Evolutionary conservation across 2,888 invertebrate genomes (phyloP).

Genomic region (Tenthredo notha): DNA sequence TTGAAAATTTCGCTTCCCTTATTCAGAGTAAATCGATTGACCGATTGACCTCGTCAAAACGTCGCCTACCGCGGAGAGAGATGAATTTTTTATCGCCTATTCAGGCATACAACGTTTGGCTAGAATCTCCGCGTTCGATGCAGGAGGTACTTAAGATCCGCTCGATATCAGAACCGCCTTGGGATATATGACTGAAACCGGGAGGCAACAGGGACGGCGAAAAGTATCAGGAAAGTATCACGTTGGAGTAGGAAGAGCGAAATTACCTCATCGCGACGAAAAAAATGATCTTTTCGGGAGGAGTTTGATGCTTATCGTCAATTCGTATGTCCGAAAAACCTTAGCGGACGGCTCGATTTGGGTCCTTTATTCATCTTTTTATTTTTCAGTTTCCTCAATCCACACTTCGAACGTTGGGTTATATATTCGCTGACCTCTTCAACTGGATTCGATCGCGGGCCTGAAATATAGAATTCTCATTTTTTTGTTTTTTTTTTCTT

Average conservation of each 20-base stretch:
- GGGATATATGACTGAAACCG: slow-evolving; percentile 18
- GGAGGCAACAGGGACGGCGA: slow-evolving; percentile 20
- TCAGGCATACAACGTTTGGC: slow-evolving; percentile 1
- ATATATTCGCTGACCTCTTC: not conserved
- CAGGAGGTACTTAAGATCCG: slow-evolving; percentile 49
- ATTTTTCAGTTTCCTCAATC: not conserved
- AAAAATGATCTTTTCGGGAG: slow-evolving; percentile 32
- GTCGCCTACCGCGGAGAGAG: slow-evolving; percentile 21
- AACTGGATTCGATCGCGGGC: not conserved
- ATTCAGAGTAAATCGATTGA: slow-evolving; percentile 28
- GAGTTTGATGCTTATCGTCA: slow-evolving; percentile 16
- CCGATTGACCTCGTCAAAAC: slow-evolving; percentile 38
- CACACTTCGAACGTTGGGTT: not conserved
- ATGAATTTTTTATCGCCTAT: slow-evolving; percentile 46
- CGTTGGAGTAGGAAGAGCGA: slow-evolving; percentile 18
- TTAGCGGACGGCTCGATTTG: not conserved
- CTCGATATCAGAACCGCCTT: slow-evolving; percentile 23
- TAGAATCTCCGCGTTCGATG: slow-evolving; percentile 37
- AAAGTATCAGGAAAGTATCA: slow-evolving; percentile 43
- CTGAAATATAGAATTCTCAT: not conserved
- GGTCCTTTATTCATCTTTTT: not conserved
- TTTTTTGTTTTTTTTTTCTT: not conserved
- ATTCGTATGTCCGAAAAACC: slow-evolving; percentile 30
- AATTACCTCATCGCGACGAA: slow-evolving; percentile 35
- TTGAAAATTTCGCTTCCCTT: slow-evolving; percentile 13